Conservation (phyloP, 1,140 invertebrate species). For the Magallana gigas region DNA sequence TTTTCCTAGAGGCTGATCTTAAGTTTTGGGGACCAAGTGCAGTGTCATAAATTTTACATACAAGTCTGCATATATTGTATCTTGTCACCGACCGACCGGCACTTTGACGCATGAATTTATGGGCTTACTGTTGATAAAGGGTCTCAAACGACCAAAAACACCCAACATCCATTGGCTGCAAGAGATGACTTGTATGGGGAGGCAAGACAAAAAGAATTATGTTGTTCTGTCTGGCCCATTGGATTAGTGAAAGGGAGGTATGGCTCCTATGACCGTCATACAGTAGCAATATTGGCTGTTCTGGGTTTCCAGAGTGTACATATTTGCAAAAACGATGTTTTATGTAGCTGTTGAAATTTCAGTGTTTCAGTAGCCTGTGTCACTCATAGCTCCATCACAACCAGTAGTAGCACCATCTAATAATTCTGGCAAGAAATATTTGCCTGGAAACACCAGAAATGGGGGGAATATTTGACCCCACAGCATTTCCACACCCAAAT, state of each 20-base stretch:
- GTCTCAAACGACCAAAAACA: slow-evolving; percentile 41
- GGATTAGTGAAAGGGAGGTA: neutral
- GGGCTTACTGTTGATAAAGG: slow-evolving; percentile 22
- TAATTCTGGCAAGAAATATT: slow-evolving; percentile 22
- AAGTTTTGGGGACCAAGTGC: slow-evolving; percentile 40
- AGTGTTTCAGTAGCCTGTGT: slow-evolving; percentile 46
- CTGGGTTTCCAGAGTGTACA: neutral
- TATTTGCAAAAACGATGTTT: slow-evolving; percentile 44
- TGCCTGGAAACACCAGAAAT: slow-evolving; percentile 42
- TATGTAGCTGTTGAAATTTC: slow-evolving; percentile 4
- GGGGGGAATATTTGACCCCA: slow-evolving; percentile 14
- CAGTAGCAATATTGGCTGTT: slow-evolving; percentile 14
- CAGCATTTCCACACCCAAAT: slow-evolving; percentile 45
- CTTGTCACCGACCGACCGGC: slow-evolving; percentile 11
- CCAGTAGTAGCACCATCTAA: slow-evolving; percentile 36
- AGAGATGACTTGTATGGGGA: slow-evolving; percentile 35
- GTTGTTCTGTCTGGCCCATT: slow-evolving; percentile 34
- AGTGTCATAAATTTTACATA: slow-evolving; percentile 39
- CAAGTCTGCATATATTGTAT: slow-evolving; percentile 50
- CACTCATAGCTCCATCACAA: slow-evolving; percentile 42
- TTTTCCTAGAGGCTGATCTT: slow-evolving; percentile 28
- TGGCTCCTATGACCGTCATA: slow-evolving; percentile 48
- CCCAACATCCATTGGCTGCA: slow-evolving; percentile 46
- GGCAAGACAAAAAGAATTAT: slow-evolving; percentile 39
- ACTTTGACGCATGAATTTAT: slow-evolving; percentile 34